Conservation (phyloP, 1,140 invertebrate species). For the Orussus abietinus region DNA sequence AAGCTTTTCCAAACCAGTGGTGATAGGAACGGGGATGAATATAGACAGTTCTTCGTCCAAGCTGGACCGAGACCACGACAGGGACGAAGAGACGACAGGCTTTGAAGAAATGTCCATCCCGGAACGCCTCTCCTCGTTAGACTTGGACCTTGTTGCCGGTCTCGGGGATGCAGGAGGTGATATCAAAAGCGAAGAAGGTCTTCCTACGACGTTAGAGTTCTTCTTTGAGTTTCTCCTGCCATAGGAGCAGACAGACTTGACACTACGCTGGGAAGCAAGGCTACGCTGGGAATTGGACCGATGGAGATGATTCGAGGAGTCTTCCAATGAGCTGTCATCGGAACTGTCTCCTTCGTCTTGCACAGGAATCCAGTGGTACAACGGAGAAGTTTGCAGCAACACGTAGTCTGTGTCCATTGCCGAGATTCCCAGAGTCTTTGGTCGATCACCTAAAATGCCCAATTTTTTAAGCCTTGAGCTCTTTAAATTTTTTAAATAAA, state of each 20-base stretch:
- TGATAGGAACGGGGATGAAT: constrained; percentile 20
- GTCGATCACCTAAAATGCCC: constrained; percentile 30
- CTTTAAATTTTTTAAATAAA: neutral
- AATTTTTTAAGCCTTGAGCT: constrained; percentile 1
- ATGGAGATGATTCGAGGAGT: constrained; percentile 40
- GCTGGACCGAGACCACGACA: constrained; percentile 13
- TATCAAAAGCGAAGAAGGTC: constrained; percentile 33
- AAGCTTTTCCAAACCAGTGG: constrained; percentile 41
- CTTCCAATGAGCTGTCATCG: constrained; percentile 37
- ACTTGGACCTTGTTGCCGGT: constrained; percentile 34
- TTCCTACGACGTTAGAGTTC: constrained; percentile 7
- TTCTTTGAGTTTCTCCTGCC: constrained; percentile 13
- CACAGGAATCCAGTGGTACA: constrained; percentile 55
- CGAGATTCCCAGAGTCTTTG: constrained; percentile 24
- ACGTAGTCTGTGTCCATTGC: constrained; percentile 55
- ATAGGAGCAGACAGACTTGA: constrained; percentile 27
- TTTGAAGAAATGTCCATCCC: constrained; percentile 20
- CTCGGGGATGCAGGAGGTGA: constrained; percentile 39
- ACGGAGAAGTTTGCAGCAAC: constrained; percentile 55
- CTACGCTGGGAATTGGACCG: constrained; percentile 47
- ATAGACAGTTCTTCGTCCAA: constrained; percentile 27
- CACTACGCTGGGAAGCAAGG: constrained; percentile 33
- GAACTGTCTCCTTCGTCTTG: constrained; percentile 33
- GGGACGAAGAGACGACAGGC: constrained; percentile 10
- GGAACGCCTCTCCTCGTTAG: constrained; percentile 34